Base-by-base conservation (phyloP, 2,888 invertebrate genomes). In the Euclidia mi region DNA sequence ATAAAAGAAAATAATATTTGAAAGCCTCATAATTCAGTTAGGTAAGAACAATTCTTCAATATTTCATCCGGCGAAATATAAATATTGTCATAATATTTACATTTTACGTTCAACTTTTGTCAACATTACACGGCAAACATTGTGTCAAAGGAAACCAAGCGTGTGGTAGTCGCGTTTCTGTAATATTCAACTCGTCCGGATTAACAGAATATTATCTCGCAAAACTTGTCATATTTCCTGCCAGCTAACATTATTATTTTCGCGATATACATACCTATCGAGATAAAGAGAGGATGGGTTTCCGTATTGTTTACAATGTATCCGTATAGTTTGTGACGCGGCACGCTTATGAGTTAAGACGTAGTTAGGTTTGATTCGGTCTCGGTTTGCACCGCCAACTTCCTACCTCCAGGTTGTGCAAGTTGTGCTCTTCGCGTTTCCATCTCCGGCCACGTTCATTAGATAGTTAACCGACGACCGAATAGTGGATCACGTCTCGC, bases 401-500 rank as follows among this genome's bases (percentile, higher is more conserved):
- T 73, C 51, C 69, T 64, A 70, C 71, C 68, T 69, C 71, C 77
- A 77, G 77, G 75, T 75, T 75, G 71, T 70, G 59, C 73, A 73
- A 77, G 76, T 79, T 80, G 78, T 69, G 67, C 78, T 80, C 75
- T 76, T 78, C 76, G 65, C 64, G 81, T 82, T 85, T 73, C 78
- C 82, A 87, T 88, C 86, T 84, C 84, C 82, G 85, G 81, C 81
- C 79, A 64, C 78, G 79, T 87, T 89, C 84, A 84, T 87, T 88
- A 89, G 85, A 85, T 84, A 88, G 88, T 85, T 89, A 84, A 79
- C 84, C 81, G 83, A 60, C 81, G 73, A 76, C 82, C 84, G 81
- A 87, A 85, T 79, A 81, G 84, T 85, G 82, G 88, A 90, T 91
- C 89, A 88, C 83, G 81, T 80, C 84, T 79, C 87, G 84, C 87